Conservation (phyloP, 2,888 invertebrate species). For the Scrobipalpa atriplicella region DNA sequence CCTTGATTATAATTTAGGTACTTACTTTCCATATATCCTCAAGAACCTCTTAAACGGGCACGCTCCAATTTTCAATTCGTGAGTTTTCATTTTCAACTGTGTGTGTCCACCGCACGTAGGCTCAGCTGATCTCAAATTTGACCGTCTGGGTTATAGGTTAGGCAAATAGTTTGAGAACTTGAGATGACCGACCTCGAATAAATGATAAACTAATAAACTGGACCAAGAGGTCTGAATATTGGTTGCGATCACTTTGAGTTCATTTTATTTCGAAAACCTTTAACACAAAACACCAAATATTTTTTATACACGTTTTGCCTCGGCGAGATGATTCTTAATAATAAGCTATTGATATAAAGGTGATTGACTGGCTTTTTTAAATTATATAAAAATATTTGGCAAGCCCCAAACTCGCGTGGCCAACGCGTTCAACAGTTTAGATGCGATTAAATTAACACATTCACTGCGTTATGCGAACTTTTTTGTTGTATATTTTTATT, state of each 20-base stretch:
- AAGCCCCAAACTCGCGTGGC: not conserved
- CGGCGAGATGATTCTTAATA: not conserved
- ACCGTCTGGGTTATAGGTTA: not conserved
- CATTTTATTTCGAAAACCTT: too few species aligned
- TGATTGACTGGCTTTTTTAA: not conserved
- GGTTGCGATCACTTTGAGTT: too few species aligned
- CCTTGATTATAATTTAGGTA: not conserved
- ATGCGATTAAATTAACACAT: conserved; percentile 4
- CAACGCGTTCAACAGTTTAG: not conserved
- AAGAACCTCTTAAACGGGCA: conserved; percentile 5
- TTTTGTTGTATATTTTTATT: not conserved
- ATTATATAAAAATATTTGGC: not conserved
- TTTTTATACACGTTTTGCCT: too few species aligned
- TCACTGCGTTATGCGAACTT: not conserved
- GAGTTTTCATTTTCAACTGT: not conserved
- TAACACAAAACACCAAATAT: too few species aligned
- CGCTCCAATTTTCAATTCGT: not conserved
- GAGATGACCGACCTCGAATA: not conserved
- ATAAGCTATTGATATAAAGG: not conserved
- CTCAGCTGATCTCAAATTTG: not conserved
- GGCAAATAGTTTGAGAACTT: not conserved
- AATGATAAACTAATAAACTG: not conserved
- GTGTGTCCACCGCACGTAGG: not conserved
- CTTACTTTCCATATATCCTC: not conserved
- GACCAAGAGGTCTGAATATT: too few species aligned